phyloP scores from a whole-genome alignment of 2,113 vertebrate genomes.

The Aviceda subcristata region DNA sequence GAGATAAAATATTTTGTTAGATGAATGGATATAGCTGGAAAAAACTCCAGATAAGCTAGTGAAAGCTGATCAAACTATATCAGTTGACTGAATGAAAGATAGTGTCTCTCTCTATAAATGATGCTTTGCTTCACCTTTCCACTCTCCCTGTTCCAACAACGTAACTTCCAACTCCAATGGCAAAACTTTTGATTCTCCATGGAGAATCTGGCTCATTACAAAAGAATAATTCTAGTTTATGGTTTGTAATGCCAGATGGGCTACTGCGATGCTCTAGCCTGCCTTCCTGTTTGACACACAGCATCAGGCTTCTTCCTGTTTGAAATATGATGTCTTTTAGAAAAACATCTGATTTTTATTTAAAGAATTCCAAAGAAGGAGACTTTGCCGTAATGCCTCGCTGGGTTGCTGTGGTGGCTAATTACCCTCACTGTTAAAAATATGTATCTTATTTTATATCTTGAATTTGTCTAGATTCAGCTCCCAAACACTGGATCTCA shows the following conservation, averaged over 20 bases:
- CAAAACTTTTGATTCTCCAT: background rate
- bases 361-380: background rate
- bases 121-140: background rate
- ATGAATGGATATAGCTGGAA: background rate
- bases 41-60: background rate
- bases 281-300: background rate
- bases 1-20: background rate
- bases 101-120: background rate
- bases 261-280: background rate
- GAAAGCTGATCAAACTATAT: background rate
- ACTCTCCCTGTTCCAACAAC: background rate
- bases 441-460: conserved; percentile 9
- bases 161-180: background rate
- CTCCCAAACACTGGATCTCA: conserved; percentile 35
- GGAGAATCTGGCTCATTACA: background rate
- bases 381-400: background rate
- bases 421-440: conserved; percentile 32
- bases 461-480: conserved; percentile 24
- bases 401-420: conserved; percentile 26
- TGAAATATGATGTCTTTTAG: background rate
- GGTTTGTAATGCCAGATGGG: background rate
- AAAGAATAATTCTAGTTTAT: background rate
- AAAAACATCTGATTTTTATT: conserved; percentile 32
- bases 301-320: background rate
- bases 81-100: background rate